Conservation (phyloP, 2,888 invertebrate species). For the Bimastos eiseni region DNA sequence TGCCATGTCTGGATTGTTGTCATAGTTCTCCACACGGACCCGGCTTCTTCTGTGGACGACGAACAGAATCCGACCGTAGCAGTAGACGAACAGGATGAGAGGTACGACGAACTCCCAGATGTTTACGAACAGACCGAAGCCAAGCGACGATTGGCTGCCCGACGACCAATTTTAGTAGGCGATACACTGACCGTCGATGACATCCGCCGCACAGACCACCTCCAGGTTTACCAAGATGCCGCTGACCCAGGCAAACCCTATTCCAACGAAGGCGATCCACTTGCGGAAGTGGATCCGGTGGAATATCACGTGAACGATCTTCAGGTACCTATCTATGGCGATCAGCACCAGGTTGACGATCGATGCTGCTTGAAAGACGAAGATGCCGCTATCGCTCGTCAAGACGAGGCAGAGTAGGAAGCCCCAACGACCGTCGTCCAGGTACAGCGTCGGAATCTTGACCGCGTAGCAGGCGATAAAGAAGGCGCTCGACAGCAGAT, state of each 20-base stretch:
- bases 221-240: neutral
- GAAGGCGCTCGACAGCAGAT: neutral
- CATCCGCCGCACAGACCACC: neutral
- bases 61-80: neutral
- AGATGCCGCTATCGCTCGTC: neutral
- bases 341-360: constrained; percentile 18
- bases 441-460: constrained; percentile 13
- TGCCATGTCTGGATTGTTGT: no score
- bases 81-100: neutral
- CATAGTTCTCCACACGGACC: neutral
- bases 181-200: neutral
- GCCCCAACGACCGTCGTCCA: constrained; percentile 4
- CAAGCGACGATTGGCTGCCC: neutral
- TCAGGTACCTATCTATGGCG: constrained; percentile 8
- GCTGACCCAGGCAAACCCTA: neutral
- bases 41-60: neutral
- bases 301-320: neutral
- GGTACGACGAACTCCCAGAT: constrained; percentile 24
- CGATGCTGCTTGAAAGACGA: neutral
- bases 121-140: constrained; percentile 13
- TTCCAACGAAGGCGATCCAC: neutral
- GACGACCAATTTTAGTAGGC: neutral
- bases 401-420: neutral
- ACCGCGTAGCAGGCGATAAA: neutral
- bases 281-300: constrained; percentile 9